Base-by-base conservation (phyloP, 2,113 vertebrate species). In the Erinaceus europaeus region DNA sequence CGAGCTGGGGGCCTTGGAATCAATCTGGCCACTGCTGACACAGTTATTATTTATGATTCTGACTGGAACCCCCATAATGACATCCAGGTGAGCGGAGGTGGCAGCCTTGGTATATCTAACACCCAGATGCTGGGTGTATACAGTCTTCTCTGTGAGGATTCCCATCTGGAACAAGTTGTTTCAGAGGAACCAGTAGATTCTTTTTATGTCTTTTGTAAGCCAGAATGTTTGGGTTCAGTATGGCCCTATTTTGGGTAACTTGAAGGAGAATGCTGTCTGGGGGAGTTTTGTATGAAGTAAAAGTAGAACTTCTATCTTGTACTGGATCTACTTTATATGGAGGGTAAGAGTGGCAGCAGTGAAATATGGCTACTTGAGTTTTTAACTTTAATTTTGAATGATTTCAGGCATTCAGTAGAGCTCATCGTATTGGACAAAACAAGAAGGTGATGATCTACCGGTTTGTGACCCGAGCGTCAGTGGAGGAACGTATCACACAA, bases 21-120 rank as follows among this genome's bases (percentile, higher is more conserved):
- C 96, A 99, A 99, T 94, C 97, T 99, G 72, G 99, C 99, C 65
- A 99, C 99, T 34, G 99, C 99, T 57, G 99, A 99, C 96, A 99
- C 99, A 12, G 99, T 99, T 89, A 98, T 99, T 89, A 99, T 99
- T 91, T 99, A 99, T 10, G 99, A 99, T 92, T 99, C 99, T 15
- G 99, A 99, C 96, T 99, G 99, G 99, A 99, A 99, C 93, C 99
- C 99, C 4, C 99, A 99, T 96, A 99, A 99, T 76, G 99, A 99
- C 94, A 99, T 99, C 85, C 99, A 99, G 98, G 99, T 99, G 96
- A 96, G 95, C 42, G 91, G 74, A 71, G 53, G 42, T 38, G 32
- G 20, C 32, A 29, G 27, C 38, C 21, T 40, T 36, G 29, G 38
- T 27, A 48, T 48, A 12, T 7, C 8, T 82, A 55, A 71, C 36